Evolutionary conservation across 2,888 invertebrate genomes (phyloP).

Genomic region (Callosobruchus maculatus): DNA sequence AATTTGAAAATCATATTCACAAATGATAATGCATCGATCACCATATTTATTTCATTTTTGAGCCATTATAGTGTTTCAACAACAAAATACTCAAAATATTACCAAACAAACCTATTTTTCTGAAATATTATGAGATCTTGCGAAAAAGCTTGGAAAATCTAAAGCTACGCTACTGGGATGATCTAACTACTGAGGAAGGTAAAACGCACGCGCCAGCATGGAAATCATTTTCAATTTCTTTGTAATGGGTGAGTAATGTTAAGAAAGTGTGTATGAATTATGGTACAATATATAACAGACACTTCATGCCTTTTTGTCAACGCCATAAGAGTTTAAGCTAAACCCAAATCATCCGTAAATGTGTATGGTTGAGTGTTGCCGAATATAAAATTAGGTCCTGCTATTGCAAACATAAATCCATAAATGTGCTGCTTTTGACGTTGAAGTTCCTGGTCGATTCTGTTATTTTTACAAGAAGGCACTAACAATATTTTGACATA

Average conservation of each 20-base stretch:
- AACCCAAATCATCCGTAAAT: too few relatives aligned
- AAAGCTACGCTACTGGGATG: constrained; percentile 13
- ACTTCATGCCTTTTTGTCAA: background rate
- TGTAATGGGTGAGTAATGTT: background rate
- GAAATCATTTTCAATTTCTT: constrained; percentile 39
- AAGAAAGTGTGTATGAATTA: background rate
- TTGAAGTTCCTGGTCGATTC: too few relatives aligned
- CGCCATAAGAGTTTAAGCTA: background rate
- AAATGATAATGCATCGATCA: too few relatives aligned
- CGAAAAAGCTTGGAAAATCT: background rate
- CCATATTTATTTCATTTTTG: too few relatives aligned
- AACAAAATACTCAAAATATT: background rate
- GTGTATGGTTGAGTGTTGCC: too few relatives aligned
- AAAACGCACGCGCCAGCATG: constrained; percentile 51
- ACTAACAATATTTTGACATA: too few relatives aligned
- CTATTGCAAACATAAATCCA: too few relatives aligned
- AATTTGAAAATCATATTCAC: too few relatives aligned
- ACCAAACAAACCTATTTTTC: background rate
- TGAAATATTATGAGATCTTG: background rate
- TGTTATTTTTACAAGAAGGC: too few relatives aligned
- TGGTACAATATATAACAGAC: background rate
- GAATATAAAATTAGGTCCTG: too few relatives aligned
- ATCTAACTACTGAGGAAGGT: constrained; percentile 29
- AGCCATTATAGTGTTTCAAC: too few relatives aligned
- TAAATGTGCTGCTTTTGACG: too few relatives aligned